Evolutionary conservation across 2,888 invertebrate genomes (phyloP).

Genomic region (Nymphalis polychloros): DNA sequence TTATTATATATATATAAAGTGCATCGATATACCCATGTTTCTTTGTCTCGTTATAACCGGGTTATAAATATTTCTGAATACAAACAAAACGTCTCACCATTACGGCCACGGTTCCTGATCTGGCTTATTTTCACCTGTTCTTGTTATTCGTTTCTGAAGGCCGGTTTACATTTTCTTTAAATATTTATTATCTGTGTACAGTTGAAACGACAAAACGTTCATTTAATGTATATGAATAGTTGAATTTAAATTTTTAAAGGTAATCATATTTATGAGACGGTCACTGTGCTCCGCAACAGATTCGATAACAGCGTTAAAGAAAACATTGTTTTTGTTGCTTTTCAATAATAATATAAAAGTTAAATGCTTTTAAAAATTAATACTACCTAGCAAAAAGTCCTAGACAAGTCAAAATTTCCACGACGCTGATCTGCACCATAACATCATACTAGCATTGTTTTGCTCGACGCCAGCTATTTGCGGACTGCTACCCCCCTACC

Average conservation of each 20-base stretch:
- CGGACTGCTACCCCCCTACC: slow-evolving; percentile 54
- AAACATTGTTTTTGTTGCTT: neutral
- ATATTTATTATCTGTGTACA: slow-evolving; percentile 12
- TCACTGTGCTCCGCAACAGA: neutral
- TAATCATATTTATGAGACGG: slow-evolving; percentile 6
- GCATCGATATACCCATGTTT: slow-evolving; percentile 50
- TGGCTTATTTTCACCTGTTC: slow-evolving; percentile 33
- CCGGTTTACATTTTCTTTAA: slow-evolving; percentile 9
- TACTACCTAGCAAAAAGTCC: slow-evolving; percentile 26
- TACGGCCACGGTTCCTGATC: slow-evolving; percentile 18
- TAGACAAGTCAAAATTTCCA: slow-evolving; percentile 38
- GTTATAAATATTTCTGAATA: slow-evolving; percentile 42
- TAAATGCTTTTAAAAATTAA: neutral
- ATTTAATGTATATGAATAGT: neutral
- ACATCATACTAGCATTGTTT: slow-evolving; percentile 80
- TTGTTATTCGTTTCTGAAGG: slow-evolving; percentile 13
- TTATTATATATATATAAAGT: slow-evolving; percentile 56
- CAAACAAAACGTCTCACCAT: slow-evolving; percentile 37
- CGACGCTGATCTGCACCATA: slow-evolving; percentile 61
- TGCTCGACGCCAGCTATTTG: slow-evolving; percentile 77
- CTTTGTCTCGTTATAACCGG: slow-evolving; percentile 56
- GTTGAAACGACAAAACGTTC: neutral
- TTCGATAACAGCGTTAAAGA: neutral
- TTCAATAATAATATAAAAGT: neutral
- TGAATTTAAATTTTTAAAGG: neutral